Evolutionary conservation across 1,140 invertebrate species (phyloP).

Genomic region (Drosophila bocqueti): DNA sequence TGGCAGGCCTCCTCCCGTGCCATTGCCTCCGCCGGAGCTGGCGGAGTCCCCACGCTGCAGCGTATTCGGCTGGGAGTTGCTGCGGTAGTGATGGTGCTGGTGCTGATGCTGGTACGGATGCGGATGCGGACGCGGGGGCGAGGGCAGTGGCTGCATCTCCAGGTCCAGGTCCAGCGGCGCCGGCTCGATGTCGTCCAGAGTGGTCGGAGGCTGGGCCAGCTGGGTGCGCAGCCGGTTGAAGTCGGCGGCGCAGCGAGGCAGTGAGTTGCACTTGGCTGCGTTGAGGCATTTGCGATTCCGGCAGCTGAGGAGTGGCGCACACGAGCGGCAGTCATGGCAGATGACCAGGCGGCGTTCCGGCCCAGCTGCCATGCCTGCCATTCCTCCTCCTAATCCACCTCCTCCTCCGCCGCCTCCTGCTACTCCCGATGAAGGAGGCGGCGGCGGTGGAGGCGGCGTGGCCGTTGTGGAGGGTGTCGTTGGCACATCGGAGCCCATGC

Average conservation of each 20-base stretch:
- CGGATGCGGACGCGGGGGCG: slow-evolving; percentile 42
- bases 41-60: slow-evolving; percentile 79
- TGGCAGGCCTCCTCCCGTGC: not conserved
- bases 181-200: slow-evolving; percentile 78
- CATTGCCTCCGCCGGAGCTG: slow-evolving; percentile 48
- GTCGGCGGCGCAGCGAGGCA: slow-evolving; percentile 84
- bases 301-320: slow-evolving; percentile 77
- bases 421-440: slow-evolving; percentile 1
- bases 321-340: slow-evolving; percentile 81
- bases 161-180: slow-evolving; percentile 64
- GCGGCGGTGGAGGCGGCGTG: slow-evolving; percentile 60
- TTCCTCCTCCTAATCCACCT: not conserved
- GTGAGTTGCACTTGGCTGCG: slow-evolving; percentile 85
- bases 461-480: slow-evolving; percentile 77
- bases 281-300: slow-evolving; percentile 85
- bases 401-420: slow-evolving; percentile 4
- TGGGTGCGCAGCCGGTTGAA: slow-evolving; percentile 82
- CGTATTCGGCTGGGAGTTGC: slow-evolving; percentile 83
- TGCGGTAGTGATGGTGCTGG: slow-evolving; percentile 70
- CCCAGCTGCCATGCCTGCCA: not conserved
- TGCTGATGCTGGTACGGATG: slow-evolving; percentile 39
- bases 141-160: slow-evolving; percentile 57
- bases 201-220: slow-evolving; percentile 77
- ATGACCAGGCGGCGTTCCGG: slow-evolving; percentile 70
- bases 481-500: slow-evolving; percentile 64